Conservation (phyloP, 1,140 invertebrate species). For the Aplysia californica region DNA sequence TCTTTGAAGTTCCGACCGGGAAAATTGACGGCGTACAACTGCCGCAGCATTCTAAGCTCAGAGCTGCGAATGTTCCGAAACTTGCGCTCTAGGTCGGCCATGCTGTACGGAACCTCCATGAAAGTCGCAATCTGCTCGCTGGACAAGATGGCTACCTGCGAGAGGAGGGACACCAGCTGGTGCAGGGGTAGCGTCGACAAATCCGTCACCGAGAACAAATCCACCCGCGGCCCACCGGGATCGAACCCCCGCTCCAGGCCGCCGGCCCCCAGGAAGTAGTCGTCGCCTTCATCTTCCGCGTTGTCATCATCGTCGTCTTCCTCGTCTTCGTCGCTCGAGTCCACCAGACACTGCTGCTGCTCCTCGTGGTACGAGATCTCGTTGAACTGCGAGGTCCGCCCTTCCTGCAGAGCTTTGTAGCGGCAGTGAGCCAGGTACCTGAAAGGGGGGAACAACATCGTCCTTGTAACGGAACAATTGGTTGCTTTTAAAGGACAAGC, state of each 20-base stretch:
- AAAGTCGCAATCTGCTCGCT: slow-evolving; percentile 21
- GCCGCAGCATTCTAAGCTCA: neutral
- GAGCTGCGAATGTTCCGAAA: neutral
- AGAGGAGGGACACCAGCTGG: neutral
- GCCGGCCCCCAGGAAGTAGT: neutral
- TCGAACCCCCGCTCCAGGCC: neutral
- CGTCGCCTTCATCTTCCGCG: neutral
- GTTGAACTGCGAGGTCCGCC: neutral
- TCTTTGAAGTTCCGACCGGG: neutral
- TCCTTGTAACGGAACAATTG: neutral
- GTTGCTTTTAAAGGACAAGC: too few species aligned
- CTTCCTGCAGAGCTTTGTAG: slow-evolving; percentile 5
- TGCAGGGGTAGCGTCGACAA: neutral
- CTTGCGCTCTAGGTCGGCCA: neutral
- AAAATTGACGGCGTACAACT: neutral
- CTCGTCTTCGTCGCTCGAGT: neutral
- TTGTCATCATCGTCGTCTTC: neutral
- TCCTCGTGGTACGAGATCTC: slow-evolving; percentile 2
- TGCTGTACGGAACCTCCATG: neutral
- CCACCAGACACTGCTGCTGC: neutral
- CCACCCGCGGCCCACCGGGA: neutral
- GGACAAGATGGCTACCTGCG: neutral
- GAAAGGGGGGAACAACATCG: neutral
- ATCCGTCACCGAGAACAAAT: neutral
- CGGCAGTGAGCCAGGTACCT: neutral